Base-by-base conservation (phyloP, 2,888 invertebrate species). In the Platycheirus rosarum region DNA sequence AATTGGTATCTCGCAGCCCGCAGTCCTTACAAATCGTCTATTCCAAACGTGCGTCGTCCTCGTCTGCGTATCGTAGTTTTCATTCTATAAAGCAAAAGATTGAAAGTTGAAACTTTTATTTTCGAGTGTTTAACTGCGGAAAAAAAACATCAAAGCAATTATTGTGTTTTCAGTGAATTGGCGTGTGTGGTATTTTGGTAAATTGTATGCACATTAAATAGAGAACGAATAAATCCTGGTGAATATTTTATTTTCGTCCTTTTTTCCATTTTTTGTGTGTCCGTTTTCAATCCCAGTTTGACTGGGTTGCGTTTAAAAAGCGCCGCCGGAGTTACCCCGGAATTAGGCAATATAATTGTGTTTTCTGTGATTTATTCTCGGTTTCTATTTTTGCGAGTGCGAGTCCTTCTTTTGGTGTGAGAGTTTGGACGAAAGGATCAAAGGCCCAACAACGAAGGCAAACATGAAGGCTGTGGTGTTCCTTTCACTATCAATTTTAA, bases 381-480 rank as follows among this genome's bases (percentile, higher is more conserved):
- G 62, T 29, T 40, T 26, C 16, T n/a, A 18, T 55, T 20, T 40
- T 37, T 40, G 5, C 20, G 55, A 46, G 75, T 62, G 60, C 48
- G 37, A 60, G 29, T 8, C 29, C 2, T 32, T 60, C 40, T 1
- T 7, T 0, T 26, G 46, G 65, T 62, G n/a, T n/a, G n/a, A n/a
- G 23, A 74, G 44, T 63, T 55, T 14, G 2, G 14, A 23, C 26
- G 13, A 32, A 46, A 63, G 70, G 76, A 66, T 80, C 65, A 76
- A 70, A 75, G 51, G 51, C 18, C 42, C 48, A 42, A 35, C 55
- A 48, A 60, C 48, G 14, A 48, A 13, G 53, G 35, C 75, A 84
- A 79, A 32, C 86, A 90, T 90, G 90, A 90, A 89, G 87, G 88
- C 89, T 55, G 88, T 87, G 48, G 86, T 88, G 29, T 88, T 90